Conservation (phyloP, 1,140 invertebrate genomes). For the Galleria mellonella region DNA sequence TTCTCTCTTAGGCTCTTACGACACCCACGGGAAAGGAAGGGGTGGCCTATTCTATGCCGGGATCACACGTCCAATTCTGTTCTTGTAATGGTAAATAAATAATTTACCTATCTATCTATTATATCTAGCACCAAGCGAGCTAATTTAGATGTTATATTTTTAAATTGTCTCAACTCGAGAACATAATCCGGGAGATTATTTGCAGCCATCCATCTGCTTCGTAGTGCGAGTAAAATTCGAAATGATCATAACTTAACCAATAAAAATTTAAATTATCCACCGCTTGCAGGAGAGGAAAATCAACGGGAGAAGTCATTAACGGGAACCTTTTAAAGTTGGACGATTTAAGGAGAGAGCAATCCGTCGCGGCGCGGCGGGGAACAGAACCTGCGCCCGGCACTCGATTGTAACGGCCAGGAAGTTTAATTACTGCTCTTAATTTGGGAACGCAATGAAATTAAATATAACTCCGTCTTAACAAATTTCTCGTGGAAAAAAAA, state of each 20-base stretch:
- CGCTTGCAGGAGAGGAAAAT: background rate
- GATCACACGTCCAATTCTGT: too few species aligned
- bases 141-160: too few species aligned
- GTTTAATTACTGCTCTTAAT: slow-evolving; percentile 16
- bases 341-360: slow-evolving; percentile 21
- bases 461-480: slow-evolving; percentile 7
- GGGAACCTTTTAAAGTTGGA: slow-evolving; percentile 16
- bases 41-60: too few species aligned
- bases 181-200: too few species aligned
- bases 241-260: background rate
- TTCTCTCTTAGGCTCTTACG: too few species aligned
- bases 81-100: too few species aligned
- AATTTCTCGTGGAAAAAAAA: background rate
- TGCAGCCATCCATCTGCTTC: too few species aligned
- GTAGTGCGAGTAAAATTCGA: too few species aligned
- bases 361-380: slow-evolving; percentile 2
- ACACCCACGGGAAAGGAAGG: too few species aligned
- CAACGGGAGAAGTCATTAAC: slow-evolving; percentile 1
- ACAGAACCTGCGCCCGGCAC: slow-evolving; percentile 8
- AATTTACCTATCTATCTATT: too few species aligned
- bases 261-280: background rate
- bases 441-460: slow-evolving; percentile 12
- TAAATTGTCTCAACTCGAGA: too few species aligned
- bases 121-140: too few species aligned
- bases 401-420: background rate